Conservation (phyloP, 2,888 invertebrate genomes). For the Arenicola marina region DNA sequence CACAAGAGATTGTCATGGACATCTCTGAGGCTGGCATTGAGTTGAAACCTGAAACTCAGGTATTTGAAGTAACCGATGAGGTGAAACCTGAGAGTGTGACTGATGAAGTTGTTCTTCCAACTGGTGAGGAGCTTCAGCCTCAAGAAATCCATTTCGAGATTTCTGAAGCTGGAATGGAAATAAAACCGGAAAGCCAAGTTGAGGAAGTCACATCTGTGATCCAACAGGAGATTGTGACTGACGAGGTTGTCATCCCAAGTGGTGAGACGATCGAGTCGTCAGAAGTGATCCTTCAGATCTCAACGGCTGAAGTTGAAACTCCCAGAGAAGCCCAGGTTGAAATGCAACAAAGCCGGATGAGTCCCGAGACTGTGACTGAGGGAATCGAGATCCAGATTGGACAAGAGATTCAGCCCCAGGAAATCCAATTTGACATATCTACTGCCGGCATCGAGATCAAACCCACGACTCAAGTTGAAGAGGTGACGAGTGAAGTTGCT, state of each 20-base stretch:
- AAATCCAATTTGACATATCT: too few species aligned
- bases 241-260: background rate
- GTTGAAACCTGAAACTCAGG: slow-evolving; percentile 4
- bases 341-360: too few species aligned
- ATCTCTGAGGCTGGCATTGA: slow-evolving; percentile 7
- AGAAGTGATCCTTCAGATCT: slow-evolving; percentile 19
- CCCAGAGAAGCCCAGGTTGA: slow-evolving; percentile 14
- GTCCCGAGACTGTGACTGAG: too few species aligned
- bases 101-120: slow-evolving; percentile 4
- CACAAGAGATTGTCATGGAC: slow-evolving; percentile 6
- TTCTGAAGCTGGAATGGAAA: slow-evolving; percentile 3
- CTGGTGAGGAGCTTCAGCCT: background rate
- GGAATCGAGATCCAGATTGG: too few species aligned
- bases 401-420: too few species aligned
- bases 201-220: slow-evolving; percentile 7
- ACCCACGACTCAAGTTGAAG: too few species aligned
- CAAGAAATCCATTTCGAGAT: slow-evolving; percentile 15
- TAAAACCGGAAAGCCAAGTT: slow-evolving; percentile 2
- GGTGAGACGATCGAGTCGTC: slow-evolving; percentile 11
- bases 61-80: background rate
- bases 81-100: background rate
- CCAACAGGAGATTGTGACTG: background rate
- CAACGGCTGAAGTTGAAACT: slow-evolving; percentile 11
- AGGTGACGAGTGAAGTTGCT: too few species aligned
- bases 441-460: too few species aligned